These are phyloP conservation scores for Python bivittatus DNA, from an alignment of 2,113 vertebrate species.

Conservation along the genomic window DNA sequence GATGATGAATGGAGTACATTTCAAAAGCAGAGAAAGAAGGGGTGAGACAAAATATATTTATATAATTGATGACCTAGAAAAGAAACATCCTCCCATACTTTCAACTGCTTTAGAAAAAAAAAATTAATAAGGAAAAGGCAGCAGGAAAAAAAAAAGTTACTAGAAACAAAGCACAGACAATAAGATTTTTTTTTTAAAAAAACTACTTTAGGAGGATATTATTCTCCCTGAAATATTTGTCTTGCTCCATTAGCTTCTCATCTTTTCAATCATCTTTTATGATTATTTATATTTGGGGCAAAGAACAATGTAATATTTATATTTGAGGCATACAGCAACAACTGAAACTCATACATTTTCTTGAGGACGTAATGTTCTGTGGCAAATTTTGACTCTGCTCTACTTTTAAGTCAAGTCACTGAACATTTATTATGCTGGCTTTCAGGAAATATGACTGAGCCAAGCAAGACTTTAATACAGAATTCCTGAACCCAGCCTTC, in stretches of 20 bases:
- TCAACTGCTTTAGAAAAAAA: slow-evolving; percentile 7
- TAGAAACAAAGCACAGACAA: background rate
- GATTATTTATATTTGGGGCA: background rate
- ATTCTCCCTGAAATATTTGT: background rate
- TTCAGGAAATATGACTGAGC: background rate
- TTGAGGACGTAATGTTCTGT: background rate
- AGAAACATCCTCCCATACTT: background rate
- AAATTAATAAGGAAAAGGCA: slow-evolving; percentile 26
- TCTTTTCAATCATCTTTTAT: no score
- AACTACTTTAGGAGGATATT: background rate
- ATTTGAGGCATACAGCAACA: background rate
- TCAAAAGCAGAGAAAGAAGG: slow-evolving; percentile 35
- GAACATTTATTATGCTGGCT: background rate
- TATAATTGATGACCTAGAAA: slow-evolving; percentile 49
- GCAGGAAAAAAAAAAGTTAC: background rate
- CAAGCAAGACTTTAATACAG: background rate
- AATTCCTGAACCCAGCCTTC: background rate
- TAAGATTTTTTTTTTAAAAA: background rate
- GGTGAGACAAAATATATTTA: slow-evolving; percentile 8
- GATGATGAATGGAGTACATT: slow-evolving; percentile 60
- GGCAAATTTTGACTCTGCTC: background rate
- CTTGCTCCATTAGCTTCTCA: background rate
- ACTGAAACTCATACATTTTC: background rate
- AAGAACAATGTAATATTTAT: background rate
- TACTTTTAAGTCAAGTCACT: background rate